Evolutionary conservation across 2,888 invertebrate genomes (phyloP), one percentile per base, ranked within the genome.

Genomic region (Crioceris asparagi): DNA sequence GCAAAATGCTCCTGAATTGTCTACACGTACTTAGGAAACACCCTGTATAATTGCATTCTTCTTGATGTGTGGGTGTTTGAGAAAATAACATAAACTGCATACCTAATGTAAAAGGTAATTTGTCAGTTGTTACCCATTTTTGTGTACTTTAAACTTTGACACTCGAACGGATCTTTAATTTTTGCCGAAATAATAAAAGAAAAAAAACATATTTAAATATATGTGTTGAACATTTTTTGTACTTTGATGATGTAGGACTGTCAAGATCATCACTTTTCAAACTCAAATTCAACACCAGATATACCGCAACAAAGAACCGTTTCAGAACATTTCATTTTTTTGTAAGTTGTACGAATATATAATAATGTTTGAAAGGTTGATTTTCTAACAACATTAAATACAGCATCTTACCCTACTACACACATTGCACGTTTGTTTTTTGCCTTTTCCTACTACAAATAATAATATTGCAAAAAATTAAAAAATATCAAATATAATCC

Each of bases 311-410:
- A 45, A 48, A 46, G 41, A 43, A 47, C 44, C 44, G 42, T 45
- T 41, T 46, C 47, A 44, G 53, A 55, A 46, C 54, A 52, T 53
- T 50, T 54, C 49, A 52, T 55, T 49, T 52, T 53, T 52, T 57
- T 56, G 57, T 55, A 57, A 56, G 57, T 55, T 44, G 35, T 32
- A 39, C 10, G 23, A 38, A 33, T 35, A 33, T 49, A 45, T 40
- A 18, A 30, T 40, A 37, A 29, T 21, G 25, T 39, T 29, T 35
- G 37, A 18, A 35, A 41, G 39, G 41, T 40, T 41, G 43, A 31
- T 45, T 41, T 44, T 40, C 38, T 45, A 45, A 45, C 45, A 47
- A 45, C 45, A 44, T 45, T 45, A 47, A 53, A 53, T 53, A 53
- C 53, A 53, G 53, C 51, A 53, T 53, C 53, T 53, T 50, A 48